Evolutionary conservation across 2,797 vertebrate species (phyloP).

Genomic region (Meda fulgida): DNA sequence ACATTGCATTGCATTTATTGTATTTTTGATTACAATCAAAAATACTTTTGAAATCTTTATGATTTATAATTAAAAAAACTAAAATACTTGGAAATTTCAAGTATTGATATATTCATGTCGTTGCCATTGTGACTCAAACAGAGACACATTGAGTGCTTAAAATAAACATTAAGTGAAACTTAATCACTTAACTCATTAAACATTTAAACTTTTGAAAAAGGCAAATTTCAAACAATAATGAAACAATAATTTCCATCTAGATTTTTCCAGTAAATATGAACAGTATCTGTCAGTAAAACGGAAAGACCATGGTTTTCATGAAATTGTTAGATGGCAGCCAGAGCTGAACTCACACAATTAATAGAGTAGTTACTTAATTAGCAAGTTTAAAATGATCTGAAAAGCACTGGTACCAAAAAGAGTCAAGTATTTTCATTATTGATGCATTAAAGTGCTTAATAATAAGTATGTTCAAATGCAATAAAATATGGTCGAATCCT

Average conservation of each 20-base stretch:
- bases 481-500: background rate
- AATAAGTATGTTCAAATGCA: background rate
- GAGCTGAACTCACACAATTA: background rate
- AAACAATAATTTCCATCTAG: background rate
- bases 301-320: background rate
- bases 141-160: background rate
- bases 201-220: background rate
- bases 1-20: background rate
- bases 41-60: too few species aligned
- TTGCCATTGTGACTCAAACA: background rate
- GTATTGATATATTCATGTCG: background rate
- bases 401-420: background rate
- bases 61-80: too few species aligned
- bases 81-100: background rate
- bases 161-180: background rate
- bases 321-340: background rate
- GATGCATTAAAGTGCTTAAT: slow-evolving; percentile 11
- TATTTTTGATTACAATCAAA: too few species aligned
- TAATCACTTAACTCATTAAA: background rate
- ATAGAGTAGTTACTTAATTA: background rate
- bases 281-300: background rate
- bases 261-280: background rate
- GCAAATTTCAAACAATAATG: background rate
- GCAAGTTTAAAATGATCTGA: background rate
- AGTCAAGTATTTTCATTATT: background rate